Evolutionary conservation across 2,888 invertebrate species (phyloP), one percentile per base, ranked within the genome.

Genomic region (Alviniconcha strummeri): DNA sequence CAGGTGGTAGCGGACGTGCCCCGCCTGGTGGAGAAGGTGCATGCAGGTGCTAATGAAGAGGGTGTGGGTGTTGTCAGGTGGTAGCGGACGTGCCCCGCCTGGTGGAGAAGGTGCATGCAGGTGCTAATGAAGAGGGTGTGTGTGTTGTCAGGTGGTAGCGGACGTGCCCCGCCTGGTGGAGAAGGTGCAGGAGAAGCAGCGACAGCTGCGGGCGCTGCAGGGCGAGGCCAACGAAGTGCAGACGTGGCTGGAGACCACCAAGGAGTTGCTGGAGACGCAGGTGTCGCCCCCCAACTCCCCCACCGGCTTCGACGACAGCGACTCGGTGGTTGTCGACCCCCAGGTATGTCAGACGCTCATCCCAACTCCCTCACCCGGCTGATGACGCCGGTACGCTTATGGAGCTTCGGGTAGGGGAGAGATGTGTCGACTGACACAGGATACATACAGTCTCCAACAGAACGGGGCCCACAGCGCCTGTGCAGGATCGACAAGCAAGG

Each of bases 241-340:
- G 78, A 81, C 84, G 6, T 92, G 92, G 91, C 88, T 92, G 60
- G 87, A 85, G 1, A 88, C 89, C 11, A 92, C 93, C 6, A 89
- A 89, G 83, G 88, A 87, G 17, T 71, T 92, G 8, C 87, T 92
- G 56, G 91, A 92, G 82, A 86, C 88, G 2, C 91, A 90, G 83
- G 88, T 90, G 60, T 87, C 89, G 36, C 91, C 92, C 19, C 88
- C 90, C 17, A 87, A 87, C 55, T 93, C 93, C 56, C 89, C 90
- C 0, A 91, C 93, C 0, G 90, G 91, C 8, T 36, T 85, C 0
- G 90, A 89, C n/a, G 90, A 89, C 75, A 89, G 89, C 77, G 90
- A 91, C 84, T 90, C 90, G 55, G 89, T 91, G 15, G 87, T 91
- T 71, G 89, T 91, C 5, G 92, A 92, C 83, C 90, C 89, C 55